A percentile compares a stretch with the other conserved stretches of the same genome.
Evolutionary conservation across 2,113 vertebrate species (phyloP).

Genomic region (Reinhardtius hippoglossoides): DNA sequence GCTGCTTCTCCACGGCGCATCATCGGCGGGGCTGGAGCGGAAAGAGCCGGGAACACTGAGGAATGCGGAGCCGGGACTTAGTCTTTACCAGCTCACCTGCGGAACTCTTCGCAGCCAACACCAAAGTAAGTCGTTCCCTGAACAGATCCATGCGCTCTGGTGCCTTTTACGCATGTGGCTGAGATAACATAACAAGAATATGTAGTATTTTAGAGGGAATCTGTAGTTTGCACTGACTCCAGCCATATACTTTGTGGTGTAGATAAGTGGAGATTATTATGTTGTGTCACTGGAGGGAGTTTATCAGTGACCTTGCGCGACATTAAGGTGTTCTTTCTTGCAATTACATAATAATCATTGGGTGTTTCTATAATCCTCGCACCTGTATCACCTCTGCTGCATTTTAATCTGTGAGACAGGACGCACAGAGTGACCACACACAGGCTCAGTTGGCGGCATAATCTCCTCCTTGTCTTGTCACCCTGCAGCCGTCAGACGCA

Average conservation of each 20-base stretch:
- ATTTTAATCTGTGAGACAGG: neutral
- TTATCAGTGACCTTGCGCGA: constrained; percentile 48
- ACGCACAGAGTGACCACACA: neutral
- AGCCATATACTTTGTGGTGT: neutral
- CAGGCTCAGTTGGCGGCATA: constrained; percentile 22
- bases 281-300: neutral
- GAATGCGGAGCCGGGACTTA: constrained; percentile 75
- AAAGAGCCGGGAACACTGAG: constrained; percentile 61
- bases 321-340: neutral
- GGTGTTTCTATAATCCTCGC: neutral
- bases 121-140: constrained; percentile 65
- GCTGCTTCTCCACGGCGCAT: constrained; percentile 42
- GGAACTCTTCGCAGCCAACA: constrained; percentile 67
- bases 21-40: constrained; percentile 53
- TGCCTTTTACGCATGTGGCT: neutral
- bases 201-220: neutral
- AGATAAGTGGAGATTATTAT: neutral
- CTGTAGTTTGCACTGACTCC: neutral
- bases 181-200: neutral
- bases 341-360: neutral
- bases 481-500: constrained; percentile 52
- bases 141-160: neutral
- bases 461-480: constrained; percentile 26
- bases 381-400: neutral
- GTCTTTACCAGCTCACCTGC: constrained; percentile 69